Conservation (phyloP, 2,797 vertebrate genomes). For the Artibeus lituratus region DNA sequence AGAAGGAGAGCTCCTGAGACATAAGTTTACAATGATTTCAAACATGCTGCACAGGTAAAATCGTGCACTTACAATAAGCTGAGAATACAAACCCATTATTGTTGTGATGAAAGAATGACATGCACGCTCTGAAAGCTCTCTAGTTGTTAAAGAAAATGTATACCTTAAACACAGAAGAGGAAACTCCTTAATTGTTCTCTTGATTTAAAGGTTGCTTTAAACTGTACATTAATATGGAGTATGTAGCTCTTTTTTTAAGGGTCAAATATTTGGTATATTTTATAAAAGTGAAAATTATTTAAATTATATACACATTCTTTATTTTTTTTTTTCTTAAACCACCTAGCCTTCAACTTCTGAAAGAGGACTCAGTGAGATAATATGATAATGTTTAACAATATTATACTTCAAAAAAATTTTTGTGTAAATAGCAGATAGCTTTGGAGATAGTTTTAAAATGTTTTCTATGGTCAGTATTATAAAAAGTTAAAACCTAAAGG, state of each 20-base stretch:
- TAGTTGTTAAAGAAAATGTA: slow-evolving; percentile 32
- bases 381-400: slow-evolving; percentile 46
- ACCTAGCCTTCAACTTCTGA: slow-evolving; percentile 2
- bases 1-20: slow-evolving; percentile 81
- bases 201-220: slow-evolving; percentile 25
- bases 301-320: slow-evolving; percentile 29
- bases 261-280: slow-evolving; percentile 19
- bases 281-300: slow-evolving; percentile 44
- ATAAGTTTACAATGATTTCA: slow-evolving; percentile 79
- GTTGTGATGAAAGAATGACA: slow-evolving; percentile 39
- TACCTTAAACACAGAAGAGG: not conserved
- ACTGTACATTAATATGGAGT: not conserved
- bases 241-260: slow-evolving; percentile 42
- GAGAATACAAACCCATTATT: slow-evolving; percentile 43
- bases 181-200: slow-evolving; percentile 42
- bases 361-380: slow-evolving; percentile 10
- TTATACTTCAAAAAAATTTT: not conserved
- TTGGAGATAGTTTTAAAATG: slow-evolving; percentile 32
- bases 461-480: slow-evolving; percentile 19
- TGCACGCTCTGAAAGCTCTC: slow-evolving; percentile 37
- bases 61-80: slow-evolving; percentile 32
- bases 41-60: slow-evolving; percentile 77
- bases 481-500: slow-evolving; percentile 32
- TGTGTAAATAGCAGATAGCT: slow-evolving; percentile 41
- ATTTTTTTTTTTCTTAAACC: not conserved